Conservation (phyloP, 92 coral and sea anemone genomes). For the Palythoa caribaeorum region DNA sequence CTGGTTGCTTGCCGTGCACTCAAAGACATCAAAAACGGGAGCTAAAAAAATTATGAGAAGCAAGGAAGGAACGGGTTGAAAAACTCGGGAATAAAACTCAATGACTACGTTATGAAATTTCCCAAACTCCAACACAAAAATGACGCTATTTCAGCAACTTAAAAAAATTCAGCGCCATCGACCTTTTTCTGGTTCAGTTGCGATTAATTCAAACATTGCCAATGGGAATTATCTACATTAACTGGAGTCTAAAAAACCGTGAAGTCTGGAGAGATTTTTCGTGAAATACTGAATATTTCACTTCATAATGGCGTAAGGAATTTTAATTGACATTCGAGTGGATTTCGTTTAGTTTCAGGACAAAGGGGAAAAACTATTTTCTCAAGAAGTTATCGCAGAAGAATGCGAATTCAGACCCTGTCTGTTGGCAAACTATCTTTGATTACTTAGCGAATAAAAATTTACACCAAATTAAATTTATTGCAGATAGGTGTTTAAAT, state of each 20-base stretch:
- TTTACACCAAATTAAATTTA: background rate
- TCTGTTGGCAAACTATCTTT: background rate
- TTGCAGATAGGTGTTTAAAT: background rate
- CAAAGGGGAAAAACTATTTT: background rate
- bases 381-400: background rate
- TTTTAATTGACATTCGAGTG: background rate
- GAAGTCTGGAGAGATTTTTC: background rate
- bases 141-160: background rate
- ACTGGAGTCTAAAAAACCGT: background rate
- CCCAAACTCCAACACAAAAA: background rate
- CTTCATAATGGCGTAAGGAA: background rate
- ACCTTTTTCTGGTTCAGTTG: background rate
- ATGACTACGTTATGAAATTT: background rate
- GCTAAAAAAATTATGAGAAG: background rate
- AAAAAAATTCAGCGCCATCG: background rate
- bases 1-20: conserved; percentile 26
- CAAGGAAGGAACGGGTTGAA: background rate
- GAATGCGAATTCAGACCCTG: background rate
- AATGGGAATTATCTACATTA: background rate
- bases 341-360: background rate
- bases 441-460: background rate
- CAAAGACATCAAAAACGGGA: conserved; percentile 4
- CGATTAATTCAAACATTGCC: background rate
- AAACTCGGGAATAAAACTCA: background rate
- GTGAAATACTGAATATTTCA: background rate